Percentiles rank a stretch among this genome's conserved stretches.
These are phyloP conservation scores for Cirrhinus molitorella DNA, from an alignment of 2,797 vertebrate species.

Conservation along the genomic window DNA sequence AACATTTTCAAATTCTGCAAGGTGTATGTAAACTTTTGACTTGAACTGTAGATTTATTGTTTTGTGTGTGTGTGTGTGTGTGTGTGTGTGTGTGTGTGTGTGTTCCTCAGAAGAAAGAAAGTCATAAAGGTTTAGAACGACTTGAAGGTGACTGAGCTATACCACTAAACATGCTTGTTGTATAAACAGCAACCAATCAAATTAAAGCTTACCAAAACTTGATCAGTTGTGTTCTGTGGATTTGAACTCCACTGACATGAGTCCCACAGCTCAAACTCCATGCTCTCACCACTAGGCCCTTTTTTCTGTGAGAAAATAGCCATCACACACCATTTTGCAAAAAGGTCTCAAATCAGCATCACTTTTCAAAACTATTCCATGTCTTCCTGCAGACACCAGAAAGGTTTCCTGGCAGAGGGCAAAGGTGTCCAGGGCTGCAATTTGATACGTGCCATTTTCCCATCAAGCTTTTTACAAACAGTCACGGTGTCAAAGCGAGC, in stretches of 20 bases:
- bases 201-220: too few relatives aligned
- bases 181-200: not conserved
- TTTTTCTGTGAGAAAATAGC: not conserved
- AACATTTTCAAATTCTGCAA: too few relatives aligned
- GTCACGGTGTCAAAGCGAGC: conserved; percentile 10
- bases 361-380: conserved; percentile 1
- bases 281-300: not conserved
- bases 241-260: not conserved
- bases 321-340: conserved; percentile 14
- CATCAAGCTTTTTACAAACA: conserved; percentile 5
- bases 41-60: too few relatives aligned
- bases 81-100: not conserved
- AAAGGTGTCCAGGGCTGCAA: conserved; percentile 6
- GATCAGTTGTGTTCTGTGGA: not conserved
- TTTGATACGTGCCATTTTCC: conserved; percentile 22
- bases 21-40: too few relatives aligned
- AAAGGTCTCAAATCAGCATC: conserved; percentile 21
- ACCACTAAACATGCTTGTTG: not conserved
- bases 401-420: conserved; percentile 9
- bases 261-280: not conserved
- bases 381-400: not conserved
- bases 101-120: not conserved
- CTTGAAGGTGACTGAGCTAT: not conserved
- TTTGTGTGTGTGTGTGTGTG: too few relatives aligned
- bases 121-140: not conserved